These are phyloP conservation scores for Paramuricea clavata DNA, from an alignment of 92 coral and sea anemone genomes.

Conservation along the genomic window DNA sequence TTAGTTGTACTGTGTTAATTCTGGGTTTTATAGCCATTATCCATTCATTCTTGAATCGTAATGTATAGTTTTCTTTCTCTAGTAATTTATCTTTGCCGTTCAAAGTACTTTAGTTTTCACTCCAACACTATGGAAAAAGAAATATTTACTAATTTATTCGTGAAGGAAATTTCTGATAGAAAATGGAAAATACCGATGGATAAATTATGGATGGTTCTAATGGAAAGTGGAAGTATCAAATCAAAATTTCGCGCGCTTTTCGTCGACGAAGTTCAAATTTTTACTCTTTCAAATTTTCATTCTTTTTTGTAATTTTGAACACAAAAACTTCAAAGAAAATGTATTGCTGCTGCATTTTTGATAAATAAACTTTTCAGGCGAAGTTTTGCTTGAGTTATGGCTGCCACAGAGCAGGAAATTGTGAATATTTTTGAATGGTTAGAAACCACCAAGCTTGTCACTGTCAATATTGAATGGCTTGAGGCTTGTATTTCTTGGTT, in stretches of 20 bases:
- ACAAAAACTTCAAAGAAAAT: neutral
- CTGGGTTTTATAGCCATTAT: too few relatives aligned
- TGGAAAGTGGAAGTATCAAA: neutral
- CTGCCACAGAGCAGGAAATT: slow-evolving; percentile 15
- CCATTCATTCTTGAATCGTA: too few relatives aligned
- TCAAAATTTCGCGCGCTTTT: neutral
- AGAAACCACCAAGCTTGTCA: slow-evolving; percentile 26
- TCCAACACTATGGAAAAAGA: too few relatives aligned
- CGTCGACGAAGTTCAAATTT: neutral
- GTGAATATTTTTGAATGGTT: slow-evolving; percentile 9
- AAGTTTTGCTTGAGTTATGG: neutral
- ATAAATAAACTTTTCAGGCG: neutral
- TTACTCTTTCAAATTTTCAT: neutral
- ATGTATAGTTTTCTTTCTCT: too few relatives aligned
- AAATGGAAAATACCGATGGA: too few relatives aligned
- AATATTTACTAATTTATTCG: too few relatives aligned
- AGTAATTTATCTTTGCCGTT: too few relatives aligned
- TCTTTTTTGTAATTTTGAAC: neutral
- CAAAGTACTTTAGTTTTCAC: too few relatives aligned
- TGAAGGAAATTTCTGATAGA: too few relatives aligned
- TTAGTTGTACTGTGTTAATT: too few relatives aligned
- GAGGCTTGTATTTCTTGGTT: slow-evolving; percentile 84
- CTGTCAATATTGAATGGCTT: slow-evolving; percentile 78
- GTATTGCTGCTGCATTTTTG: neutral
- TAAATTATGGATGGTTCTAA: too few relatives aligned